Percentiles rank a stretch among this genome's conserved stretches.
phyloP scores from a whole-genome alignment of 1,140 invertebrate genomes.

The Brachionus calyciflorus region DNA sequence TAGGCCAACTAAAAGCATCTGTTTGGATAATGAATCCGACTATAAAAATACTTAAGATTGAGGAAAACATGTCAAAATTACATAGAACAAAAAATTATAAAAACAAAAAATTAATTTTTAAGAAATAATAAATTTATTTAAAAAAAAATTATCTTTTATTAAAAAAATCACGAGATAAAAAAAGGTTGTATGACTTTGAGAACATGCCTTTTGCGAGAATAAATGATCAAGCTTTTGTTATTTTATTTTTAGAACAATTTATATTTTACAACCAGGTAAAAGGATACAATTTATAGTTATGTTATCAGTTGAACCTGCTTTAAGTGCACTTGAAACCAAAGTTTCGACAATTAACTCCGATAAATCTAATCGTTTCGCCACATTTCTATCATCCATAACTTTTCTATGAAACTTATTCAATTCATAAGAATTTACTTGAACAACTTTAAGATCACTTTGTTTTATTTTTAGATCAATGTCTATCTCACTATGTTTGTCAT shows the following conservation, averaged over 20 bases:
- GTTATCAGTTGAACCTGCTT: conserved; percentile 29
- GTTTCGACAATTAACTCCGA: neutral
- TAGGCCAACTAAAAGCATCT: conserved; percentile 7
- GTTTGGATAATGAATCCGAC: too few relatives aligned
- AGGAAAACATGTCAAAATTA: too few relatives aligned
- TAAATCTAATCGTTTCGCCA: conserved; percentile 22
- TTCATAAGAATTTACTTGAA: conserved; percentile 14
- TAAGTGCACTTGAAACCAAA: neutral
- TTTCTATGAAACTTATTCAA: neutral
- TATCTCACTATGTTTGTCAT: neutral
- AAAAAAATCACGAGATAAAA: too few relatives aligned
- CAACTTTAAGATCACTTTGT: conserved; percentile 1
- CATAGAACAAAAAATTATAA: too few relatives aligned
- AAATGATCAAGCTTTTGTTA: too few relatives aligned
- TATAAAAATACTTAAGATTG: too few relatives aligned
- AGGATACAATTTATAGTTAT: conserved; percentile 41
- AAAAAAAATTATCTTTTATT: too few relatives aligned
- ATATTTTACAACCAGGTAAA: conserved; percentile 43
- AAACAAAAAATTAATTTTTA: too few relatives aligned
- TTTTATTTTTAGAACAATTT: too few relatives aligned
- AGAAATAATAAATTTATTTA: too few relatives aligned
- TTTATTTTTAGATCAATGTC: neutral
- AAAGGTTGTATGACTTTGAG: too few relatives aligned
- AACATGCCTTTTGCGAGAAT: too few relatives aligned
- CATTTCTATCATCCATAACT: conserved; percentile 19